Percentiles rank a stretch among this genome's conserved stretches.
Evolutionary conservation across 1,140 invertebrate species (phyloP).

Genomic region (Drosophila pachea): DNA sequence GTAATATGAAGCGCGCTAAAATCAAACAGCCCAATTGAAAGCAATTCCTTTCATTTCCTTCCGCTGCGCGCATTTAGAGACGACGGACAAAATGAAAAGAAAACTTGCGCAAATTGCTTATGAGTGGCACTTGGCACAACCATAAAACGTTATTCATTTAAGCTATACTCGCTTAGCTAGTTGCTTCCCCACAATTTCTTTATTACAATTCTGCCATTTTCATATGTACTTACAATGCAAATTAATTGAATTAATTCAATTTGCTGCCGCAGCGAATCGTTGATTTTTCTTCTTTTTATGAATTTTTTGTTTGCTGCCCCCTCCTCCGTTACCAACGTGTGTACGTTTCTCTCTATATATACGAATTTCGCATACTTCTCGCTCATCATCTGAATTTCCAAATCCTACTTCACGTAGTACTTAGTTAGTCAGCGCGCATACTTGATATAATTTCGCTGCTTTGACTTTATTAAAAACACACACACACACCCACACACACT

Average conservation of each 20-base stretch:
- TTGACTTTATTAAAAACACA: constrained; percentile 14
- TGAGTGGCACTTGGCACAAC: constrained; percentile 56
- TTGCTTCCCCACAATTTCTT: constrained; percentile 60
- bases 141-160: constrained; percentile 54
- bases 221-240: constrained; percentile 74
- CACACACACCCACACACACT: too few relatives aligned
- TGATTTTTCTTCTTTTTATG: constrained; percentile 38
- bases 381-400: not conserved
- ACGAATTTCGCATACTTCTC: not conserved
- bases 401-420: constrained; percentile 30
- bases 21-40: constrained; percentile 6
- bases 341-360: too few relatives aligned
- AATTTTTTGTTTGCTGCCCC: constrained; percentile 6
- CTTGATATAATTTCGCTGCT: constrained; percentile 30
- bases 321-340: constrained; percentile 2
- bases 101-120: constrained; percentile 46
- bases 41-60: constrained; percentile 38
- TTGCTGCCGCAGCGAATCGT: constrained; percentile 41
- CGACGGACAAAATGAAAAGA: not conserved
- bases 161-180: constrained; percentile 56
- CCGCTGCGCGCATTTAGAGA: constrained; percentile 31
- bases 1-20: constrained; percentile 13
- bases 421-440: constrained; percentile 33
- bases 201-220: constrained; percentile 68
- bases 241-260: constrained; percentile 78